phyloP scores from a whole-genome alignment of 2,797 vertebrate species.

The Poecile montanus region DNA sequence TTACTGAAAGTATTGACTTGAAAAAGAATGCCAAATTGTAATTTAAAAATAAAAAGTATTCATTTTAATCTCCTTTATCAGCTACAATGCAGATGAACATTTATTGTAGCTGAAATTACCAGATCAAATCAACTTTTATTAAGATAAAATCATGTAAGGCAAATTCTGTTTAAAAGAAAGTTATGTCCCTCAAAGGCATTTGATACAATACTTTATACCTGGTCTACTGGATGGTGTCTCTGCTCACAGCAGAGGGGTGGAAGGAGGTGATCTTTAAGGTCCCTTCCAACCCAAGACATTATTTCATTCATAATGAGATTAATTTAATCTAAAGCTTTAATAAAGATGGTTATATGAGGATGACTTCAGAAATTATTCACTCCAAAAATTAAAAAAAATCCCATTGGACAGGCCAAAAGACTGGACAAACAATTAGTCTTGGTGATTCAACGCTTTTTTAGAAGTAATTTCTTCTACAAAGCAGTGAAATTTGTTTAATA shows the following conservation, averaged over 20 bases:
- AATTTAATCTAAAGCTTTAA: neutral
- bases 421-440: neutral
- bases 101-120: neutral
- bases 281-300: neutral
- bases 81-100: neutral
- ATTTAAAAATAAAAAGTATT: neutral
- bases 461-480: neutral
- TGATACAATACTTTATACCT: neutral
- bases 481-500: neutral
- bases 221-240: neutral
- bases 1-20: neutral
- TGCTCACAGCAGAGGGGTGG: neutral
- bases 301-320: neutral
- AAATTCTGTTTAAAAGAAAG: neutral
- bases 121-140: neutral
- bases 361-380: neutral
- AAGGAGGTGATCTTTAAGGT: neutral
- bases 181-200: neutral
- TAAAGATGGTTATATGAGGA: neutral
- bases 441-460: neutral
- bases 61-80: neutral
- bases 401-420: neutral
- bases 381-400: neutral
- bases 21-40: neutral
- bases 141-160: neutral